phyloP scores from a whole-genome alignment of 2,113 vertebrate species.

The Penelope pileata region DNA sequence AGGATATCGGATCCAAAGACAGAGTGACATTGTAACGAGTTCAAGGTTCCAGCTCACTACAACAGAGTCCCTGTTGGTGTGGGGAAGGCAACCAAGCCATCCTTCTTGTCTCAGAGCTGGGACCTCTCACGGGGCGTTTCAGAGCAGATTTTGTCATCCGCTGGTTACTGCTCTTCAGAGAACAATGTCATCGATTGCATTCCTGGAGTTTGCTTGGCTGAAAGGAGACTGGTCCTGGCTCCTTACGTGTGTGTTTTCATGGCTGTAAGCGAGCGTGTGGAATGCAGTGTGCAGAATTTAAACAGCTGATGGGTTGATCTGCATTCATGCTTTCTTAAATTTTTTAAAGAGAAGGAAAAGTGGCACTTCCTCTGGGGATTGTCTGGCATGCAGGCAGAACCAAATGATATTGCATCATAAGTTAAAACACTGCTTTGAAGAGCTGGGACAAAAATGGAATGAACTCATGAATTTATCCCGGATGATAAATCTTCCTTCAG shows the following conservation, averaged over 20 bases:
- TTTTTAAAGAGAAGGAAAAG: not conserved
- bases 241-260: not conserved
- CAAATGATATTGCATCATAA: not conserved
- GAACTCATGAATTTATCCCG: constrained; percentile 34
- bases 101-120: not conserved
- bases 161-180: not conserved
- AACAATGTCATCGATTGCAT: not conserved
- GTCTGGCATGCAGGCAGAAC: not conserved
- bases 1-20: constrained; percentile 32
- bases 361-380: not conserved
- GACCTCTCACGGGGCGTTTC: not conserved
- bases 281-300: not conserved
- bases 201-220: not conserved
- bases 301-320: not conserved
- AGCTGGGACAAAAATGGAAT: not conserved
- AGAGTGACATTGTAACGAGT: constrained; percentile 61
- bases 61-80: constrained; percentile 4
- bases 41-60: constrained; percentile 31
- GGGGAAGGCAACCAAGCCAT: not conserved
- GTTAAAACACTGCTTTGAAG: not conserved
- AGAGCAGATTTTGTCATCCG: not conserved
- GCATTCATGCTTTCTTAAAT: not conserved
- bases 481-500: constrained; percentile 46
- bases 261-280: accelerated
- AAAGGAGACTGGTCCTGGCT: not conserved